Evolutionary conservation across 1,140 invertebrate species (phyloP).

Genomic region (Diorhabda carinulata): DNA sequence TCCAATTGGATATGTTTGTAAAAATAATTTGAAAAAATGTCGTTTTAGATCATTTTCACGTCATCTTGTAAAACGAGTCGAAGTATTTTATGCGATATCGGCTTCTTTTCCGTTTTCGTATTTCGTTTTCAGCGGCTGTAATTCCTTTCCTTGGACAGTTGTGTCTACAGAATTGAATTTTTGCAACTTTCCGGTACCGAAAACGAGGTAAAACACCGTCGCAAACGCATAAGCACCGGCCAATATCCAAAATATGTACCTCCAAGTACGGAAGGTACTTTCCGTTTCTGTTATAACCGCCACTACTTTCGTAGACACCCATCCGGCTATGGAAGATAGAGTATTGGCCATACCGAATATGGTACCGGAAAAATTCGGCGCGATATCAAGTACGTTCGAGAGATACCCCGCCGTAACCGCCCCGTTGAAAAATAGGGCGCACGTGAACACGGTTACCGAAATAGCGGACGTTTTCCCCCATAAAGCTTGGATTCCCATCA

Average conservation of each 20-base stretch:
- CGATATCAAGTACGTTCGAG: constrained; percentile 85
- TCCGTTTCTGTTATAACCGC: constrained; percentile 73
- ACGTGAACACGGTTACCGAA: constrained; percentile 71
- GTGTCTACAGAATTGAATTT: constrained; percentile 56
- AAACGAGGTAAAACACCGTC: constrained; percentile 62
- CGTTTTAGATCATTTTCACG: no score
- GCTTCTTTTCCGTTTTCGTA: constrained; percentile 35
- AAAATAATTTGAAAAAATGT: no score
- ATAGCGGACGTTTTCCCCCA: constrained; percentile 63
- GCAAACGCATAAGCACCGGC: constrained; percentile 68
- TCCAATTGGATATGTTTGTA: no score
- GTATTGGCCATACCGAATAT: constrained; percentile 90
- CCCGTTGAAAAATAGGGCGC: constrained; percentile 76
- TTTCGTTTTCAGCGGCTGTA: constrained; percentile 47
- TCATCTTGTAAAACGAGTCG: no score
- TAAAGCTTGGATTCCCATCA: constrained; percentile 69
- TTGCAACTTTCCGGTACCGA: constrained; percentile 70
- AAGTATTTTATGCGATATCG: constrained; percentile 17
- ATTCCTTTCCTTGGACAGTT: constrained; percentile 41
- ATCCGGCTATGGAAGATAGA: constrained; percentile 82
- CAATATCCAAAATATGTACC: constrained; percentile 79
- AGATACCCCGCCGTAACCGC: constrained; percentile 83
- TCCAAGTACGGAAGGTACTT: constrained; percentile 74
- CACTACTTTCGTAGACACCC: constrained; percentile 80
- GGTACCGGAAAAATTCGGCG: constrained; percentile 84